Conservation (phyloP, 2,113 vertebrate genomes). For the Centrocercus urophasianus region DNA sequence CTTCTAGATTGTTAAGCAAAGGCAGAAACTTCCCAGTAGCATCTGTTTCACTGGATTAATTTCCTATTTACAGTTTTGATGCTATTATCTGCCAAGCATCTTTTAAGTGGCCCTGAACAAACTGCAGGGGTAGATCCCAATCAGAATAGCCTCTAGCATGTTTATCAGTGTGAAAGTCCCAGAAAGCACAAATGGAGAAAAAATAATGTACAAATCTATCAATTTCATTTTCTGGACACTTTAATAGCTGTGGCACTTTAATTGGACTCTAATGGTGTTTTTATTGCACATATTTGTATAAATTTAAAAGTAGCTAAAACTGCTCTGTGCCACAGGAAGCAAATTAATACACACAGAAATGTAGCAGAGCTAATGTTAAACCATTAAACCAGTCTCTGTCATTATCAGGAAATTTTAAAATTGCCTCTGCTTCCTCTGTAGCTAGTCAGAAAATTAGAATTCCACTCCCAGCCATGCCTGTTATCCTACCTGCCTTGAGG, state of each 20-base stretch:
- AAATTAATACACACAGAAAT: constrained; percentile 33
- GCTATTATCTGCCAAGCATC: not conserved
- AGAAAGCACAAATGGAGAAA: constrained; percentile 17
- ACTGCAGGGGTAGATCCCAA: not conserved
- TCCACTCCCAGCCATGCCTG: not conserved
- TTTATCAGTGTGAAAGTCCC: not conserved
- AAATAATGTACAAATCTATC: not conserved
- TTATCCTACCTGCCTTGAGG: not conserved
- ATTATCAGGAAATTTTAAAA: constrained; percentile 1
- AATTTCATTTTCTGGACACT: constrained; percentile 7
- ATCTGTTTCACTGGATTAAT: not conserved
- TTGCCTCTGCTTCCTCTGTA: not conserved
- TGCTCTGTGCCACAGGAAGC: not conserved
- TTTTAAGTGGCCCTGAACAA: not conserved
- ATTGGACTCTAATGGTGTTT: constrained; percentile 44
- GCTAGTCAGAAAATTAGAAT: constrained; percentile 29
- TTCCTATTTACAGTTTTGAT: not conserved
- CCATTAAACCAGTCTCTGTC: not conserved
- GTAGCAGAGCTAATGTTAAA: constrained; percentile 15
- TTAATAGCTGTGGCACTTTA: constrained; percentile 9
- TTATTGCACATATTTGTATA: constrained; percentile 44
- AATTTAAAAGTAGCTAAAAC: constrained; percentile 38
- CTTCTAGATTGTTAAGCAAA: not conserved
- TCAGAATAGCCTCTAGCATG: not conserved
- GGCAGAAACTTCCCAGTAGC: not conserved